Evolutionary conservation across 2,888 invertebrate species (phyloP).

Genomic region (Tetramorium bicarinatum): DNA sequence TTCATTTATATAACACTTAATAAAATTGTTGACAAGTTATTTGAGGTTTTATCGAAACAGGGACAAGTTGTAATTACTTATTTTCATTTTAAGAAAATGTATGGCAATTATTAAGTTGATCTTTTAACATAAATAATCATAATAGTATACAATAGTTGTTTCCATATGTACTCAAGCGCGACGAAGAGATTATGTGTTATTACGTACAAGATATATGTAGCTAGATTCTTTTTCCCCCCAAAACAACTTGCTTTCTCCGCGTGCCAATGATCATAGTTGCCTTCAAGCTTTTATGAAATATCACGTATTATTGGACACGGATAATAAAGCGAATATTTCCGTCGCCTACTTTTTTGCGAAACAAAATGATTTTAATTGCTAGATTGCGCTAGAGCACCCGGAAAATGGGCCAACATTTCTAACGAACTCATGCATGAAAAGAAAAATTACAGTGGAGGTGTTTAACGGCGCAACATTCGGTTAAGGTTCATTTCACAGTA

Average conservation of each 20-base stretch:
- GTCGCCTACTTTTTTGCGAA: slow-evolving; percentile 52
- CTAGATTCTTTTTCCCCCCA: slow-evolving; percentile 28
- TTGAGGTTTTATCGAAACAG: not conserved
- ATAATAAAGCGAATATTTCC: slow-evolving; percentile 61
- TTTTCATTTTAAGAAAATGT: not conserved
- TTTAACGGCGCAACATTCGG: slow-evolving; percentile 29
- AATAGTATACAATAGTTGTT: not conserved
- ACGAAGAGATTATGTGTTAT: slow-evolving; percentile 32
- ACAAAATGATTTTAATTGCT: slow-evolving; percentile 52
- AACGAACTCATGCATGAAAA: slow-evolving; percentile 42
- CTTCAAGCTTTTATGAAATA: slow-evolving; percentile 45
- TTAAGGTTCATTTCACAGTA: slow-evolving; percentile 39
- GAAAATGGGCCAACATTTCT: slow-evolving; percentile 38
- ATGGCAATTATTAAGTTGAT: slow-evolving; percentile 1
- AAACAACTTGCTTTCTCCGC: slow-evolving; percentile 52
- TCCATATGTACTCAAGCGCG: slow-evolving; percentile 30
- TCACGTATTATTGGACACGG: slow-evolving; percentile 55
- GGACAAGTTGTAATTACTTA: not conserved
- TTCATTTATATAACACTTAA: not conserved
- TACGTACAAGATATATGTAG: slow-evolving; percentile 31
- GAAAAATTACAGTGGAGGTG: slow-evolving; percentile 21
- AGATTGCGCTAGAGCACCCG: slow-evolving; percentile 39
- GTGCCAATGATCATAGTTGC: slow-evolving; percentile 5
- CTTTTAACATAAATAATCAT: not conserved
- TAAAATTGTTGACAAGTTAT: not conserved